A percentile compares a stretch with the other conserved stretches of the same genome.
Conservation (phyloP, 2,888 invertebrate genomes). For the Leucoptera coffeella region DNA sequence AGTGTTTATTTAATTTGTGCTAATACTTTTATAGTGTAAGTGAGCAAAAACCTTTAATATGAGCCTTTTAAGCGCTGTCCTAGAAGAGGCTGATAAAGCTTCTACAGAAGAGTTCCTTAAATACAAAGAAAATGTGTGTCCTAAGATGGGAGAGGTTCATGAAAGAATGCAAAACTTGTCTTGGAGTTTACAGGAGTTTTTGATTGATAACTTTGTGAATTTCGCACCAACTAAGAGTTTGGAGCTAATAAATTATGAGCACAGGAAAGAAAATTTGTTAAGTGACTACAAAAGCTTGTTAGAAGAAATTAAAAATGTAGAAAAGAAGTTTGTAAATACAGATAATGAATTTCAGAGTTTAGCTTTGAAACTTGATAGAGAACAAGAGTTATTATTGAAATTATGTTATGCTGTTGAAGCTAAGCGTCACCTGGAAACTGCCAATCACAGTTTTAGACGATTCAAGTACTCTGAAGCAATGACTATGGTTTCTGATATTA, state of each 20-base stretch:
- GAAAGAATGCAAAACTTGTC: slow-evolving; percentile 32
- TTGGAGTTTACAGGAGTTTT: slow-evolving; percentile 32
- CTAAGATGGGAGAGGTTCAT: slow-evolving; percentile 21
- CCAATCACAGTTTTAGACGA: slow-evolving; percentile 29
- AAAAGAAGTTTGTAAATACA: slow-evolving; percentile 13
- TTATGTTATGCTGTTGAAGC: slow-evolving; percentile 23
- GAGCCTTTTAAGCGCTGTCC: slow-evolving; percentile 31
- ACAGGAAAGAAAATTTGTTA: slow-evolving; percentile 23
- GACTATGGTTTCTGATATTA: slow-evolving; percentile 17
- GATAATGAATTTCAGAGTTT: slow-evolving; percentile 21
- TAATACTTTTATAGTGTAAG: too few relatives aligned
- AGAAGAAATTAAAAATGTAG: slow-evolving; percentile 14
- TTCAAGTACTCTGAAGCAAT: slow-evolving; percentile 29
- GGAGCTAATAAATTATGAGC: slow-evolving; percentile 32
- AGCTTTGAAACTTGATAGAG: slow-evolving; percentile 17
- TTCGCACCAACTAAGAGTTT: slow-evolving; percentile 29
- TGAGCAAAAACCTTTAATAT: slow-evolving; percentile 16
- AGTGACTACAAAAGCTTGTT: slow-evolving; percentile 15
- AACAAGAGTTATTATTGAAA: slow-evolving; percentile 16
- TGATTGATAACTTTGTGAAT: slow-evolving; percentile 27
- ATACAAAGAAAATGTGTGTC: too few relatives aligned
- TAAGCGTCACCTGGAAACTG: slow-evolving; percentile 21
- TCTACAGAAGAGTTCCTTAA: slow-evolving; percentile 23
- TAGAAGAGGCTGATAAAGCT: slow-evolving; percentile 27
- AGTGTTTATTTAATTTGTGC: too few relatives aligned